A percentile compares a stretch with the other conserved stretches of the same genome.
These are phyloP conservation scores for Orius insidiosus DNA, from an alignment of 1,140 invertebrate genomes.

Conservation along the genomic window DNA sequence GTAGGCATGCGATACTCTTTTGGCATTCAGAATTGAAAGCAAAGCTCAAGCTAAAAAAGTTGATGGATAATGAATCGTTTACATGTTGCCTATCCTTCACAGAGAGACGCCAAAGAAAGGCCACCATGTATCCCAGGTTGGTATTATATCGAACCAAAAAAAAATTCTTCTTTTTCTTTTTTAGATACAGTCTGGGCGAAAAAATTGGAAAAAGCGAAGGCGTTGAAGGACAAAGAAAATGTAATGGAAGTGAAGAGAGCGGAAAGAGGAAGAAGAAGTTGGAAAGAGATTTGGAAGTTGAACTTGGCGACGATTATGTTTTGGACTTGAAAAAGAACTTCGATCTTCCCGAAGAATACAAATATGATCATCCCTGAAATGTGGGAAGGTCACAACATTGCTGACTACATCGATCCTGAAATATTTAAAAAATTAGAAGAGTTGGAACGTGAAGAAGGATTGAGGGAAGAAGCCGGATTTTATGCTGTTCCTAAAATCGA, in stretches of 20 bases:
- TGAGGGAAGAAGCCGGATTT: slow-evolving; percentile 65
- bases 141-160: too few species aligned
- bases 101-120: slow-evolving; percentile 62
- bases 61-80: slow-evolving; percentile 78
- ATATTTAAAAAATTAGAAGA: slow-evolving; percentile 88
- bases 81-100: slow-evolving; percentile 74
- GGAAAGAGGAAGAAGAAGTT: slow-evolving; percentile 49
- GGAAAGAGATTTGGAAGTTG: slow-evolving; percentile 84
- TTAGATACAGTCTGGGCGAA: slow-evolving; percentile 19
- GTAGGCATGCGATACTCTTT: slow-evolving; percentile 79
- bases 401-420: slow-evolving; percentile 94
- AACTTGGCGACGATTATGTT: slow-evolving; percentile 88
- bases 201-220: slow-evolving; percentile 14
- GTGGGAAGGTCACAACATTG: slow-evolving; percentile 95
- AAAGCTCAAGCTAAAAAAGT: slow-evolving; percentile 89
- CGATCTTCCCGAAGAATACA: slow-evolving; percentile 77
- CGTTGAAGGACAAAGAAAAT: slow-evolving; percentile 24
- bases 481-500: slow-evolving; percentile 77
- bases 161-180: slow-evolving; percentile 5
- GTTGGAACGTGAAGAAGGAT: slow-evolving; percentile 78
- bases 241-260: slow-evolving; percentile 34
- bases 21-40: slow-evolving; percentile 77
- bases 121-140: slow-evolving; percentile 55
- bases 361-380: slow-evolving; percentile 95
- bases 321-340: slow-evolving; percentile 94